phyloP scores from a whole-genome alignment of 2,888 invertebrate genomes.

The Melinaea menophilus region DNA sequence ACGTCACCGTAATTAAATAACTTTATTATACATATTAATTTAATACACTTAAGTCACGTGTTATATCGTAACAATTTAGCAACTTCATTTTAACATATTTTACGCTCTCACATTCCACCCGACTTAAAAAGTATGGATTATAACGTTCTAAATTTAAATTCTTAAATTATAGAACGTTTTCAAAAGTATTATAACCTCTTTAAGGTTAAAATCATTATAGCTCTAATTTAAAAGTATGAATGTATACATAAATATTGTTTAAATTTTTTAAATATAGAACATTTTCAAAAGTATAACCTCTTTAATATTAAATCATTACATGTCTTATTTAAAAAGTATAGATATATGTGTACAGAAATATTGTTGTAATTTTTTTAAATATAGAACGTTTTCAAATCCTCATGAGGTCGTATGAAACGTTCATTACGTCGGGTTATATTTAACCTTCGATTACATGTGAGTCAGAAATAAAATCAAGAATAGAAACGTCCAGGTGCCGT shows the following conservation, averaged over 20 bases:
- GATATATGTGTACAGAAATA: too few relatives aligned
- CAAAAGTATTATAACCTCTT: too few relatives aligned
- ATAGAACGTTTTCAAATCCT: slow-evolving; percentile 7
- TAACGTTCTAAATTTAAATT: too few relatives aligned
- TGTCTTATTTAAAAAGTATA: neutral
- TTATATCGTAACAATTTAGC: neutral
- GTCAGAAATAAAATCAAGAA: slow-evolving; percentile 63
- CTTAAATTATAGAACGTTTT: too few relatives aligned
- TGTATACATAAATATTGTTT: too few relatives aligned
- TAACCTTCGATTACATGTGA: slow-evolving; percentile 74
- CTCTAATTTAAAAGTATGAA: too few relatives aligned
- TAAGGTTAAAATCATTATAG: too few relatives aligned
- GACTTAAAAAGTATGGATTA: too few relatives aligned
- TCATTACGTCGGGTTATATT: slow-evolving; percentile 48
- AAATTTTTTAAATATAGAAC: neutral
- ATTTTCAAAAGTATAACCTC: neutral
- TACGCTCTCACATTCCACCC: neutral
- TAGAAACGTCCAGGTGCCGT: slow-evolving; percentile 53
- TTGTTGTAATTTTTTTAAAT: slow-evolving; percentile 8
- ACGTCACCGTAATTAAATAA: slow-evolving; percentile 4
- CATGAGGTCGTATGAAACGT: slow-evolving; percentile 20
- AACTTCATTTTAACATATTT: neutral
- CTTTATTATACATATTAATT: neutral
- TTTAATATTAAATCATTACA: neutral
- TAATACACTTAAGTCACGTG: neutral